phyloP scores from a whole-genome alignment of 2,113 vertebrate genomes.

The Dipodomys stephensi region DNA sequence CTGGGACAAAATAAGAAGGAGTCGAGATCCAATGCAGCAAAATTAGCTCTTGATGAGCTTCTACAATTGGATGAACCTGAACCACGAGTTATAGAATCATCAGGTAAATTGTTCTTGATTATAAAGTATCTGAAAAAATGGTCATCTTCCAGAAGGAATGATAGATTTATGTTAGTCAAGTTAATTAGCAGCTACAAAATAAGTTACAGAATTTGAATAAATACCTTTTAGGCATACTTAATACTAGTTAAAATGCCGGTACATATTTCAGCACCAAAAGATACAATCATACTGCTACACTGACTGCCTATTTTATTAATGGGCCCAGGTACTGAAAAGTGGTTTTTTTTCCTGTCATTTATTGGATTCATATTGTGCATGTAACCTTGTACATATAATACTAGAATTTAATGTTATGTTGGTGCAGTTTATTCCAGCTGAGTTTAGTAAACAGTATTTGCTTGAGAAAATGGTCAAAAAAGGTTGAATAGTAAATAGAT shows the following conservation, averaged over 20 bases:
- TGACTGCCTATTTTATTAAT: neutral
- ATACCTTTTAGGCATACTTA: slow-evolving; percentile 4
- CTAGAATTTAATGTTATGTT: slow-evolving; percentile 20
- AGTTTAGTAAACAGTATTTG: slow-evolving; percentile 18
- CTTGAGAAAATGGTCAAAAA: slow-evolving; percentile 40
- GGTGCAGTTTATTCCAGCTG: neutral
- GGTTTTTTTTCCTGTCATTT: slow-evolving; percentile 15
- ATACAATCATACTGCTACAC: slow-evolving; percentile 23
- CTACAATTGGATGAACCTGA: slow-evolving; percentile 84
- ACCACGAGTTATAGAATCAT: slow-evolving; percentile 68
- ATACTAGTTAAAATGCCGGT: neutral
- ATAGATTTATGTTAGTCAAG: slow-evolving; percentile 24
- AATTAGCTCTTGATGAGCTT: slow-evolving; percentile 92
- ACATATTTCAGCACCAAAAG: neutral
- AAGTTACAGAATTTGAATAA: slow-evolving; percentile 42
- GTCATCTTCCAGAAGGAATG: slow-evolving; percentile 20
- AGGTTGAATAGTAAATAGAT: neutral
- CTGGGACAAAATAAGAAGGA: slow-evolving; percentile 94
- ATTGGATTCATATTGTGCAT: neutral
- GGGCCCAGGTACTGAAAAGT: neutral
- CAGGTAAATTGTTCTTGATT: slow-evolving; percentile 84
- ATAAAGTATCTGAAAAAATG: slow-evolving; percentile 5
- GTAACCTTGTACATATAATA: slow-evolving; percentile 15
- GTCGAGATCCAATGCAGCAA: slow-evolving; percentile 91
- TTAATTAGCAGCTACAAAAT: neutral